Evolutionary conservation across 2,888 invertebrate species (phyloP), one percentile per base, ranked within the genome.

Genomic region (Willowsia nigromaculata): DNA sequence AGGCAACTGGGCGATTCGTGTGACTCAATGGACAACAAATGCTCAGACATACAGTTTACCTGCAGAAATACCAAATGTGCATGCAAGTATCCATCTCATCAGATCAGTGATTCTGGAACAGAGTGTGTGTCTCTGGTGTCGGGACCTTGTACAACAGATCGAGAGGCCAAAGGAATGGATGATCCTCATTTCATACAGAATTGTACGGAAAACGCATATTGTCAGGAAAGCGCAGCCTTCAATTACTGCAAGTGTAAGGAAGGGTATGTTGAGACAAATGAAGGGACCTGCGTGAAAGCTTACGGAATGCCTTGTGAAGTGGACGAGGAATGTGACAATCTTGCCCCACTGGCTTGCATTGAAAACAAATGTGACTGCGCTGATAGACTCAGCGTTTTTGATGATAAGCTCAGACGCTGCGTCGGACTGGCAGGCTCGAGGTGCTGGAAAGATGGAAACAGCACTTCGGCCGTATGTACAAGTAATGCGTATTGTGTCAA

Each of bases 31-130:
- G 81, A 90, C 56, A 80, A 82, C 2, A 90, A 86, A 43, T 91
- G 91, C 33, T 90, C 90, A 1, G 91, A 91, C 22, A 86, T 91
- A 15, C 88, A 90, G 82, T 90, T 90, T 40, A 88, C 83, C 37
- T 91, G 91, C 50, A 30, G 91, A 22, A 89, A 86, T 68, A 85
- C 85, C 40, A 56, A 40, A 13, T 91, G 91, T 56, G 27, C 59
- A 6, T 91, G 91, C 78, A 91, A 91, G 40, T 91, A 89, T 78
- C 90, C 90, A 1, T 37, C 86, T 15, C 91, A 91, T 53, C 91
- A 91, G 33, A 50, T 82, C 15, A 78, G 80, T 27, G 84, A 88
- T 22, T 43, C 59, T 30, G 81, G 53, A 22, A 37, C 84, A 6
- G 62, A 82, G 13, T 91, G 91, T 71, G 82, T 90, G 0, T 89